Evolutionary conservation across 1,140 invertebrate species (phyloP).

Genomic region (Triops cancriformis): DNA sequence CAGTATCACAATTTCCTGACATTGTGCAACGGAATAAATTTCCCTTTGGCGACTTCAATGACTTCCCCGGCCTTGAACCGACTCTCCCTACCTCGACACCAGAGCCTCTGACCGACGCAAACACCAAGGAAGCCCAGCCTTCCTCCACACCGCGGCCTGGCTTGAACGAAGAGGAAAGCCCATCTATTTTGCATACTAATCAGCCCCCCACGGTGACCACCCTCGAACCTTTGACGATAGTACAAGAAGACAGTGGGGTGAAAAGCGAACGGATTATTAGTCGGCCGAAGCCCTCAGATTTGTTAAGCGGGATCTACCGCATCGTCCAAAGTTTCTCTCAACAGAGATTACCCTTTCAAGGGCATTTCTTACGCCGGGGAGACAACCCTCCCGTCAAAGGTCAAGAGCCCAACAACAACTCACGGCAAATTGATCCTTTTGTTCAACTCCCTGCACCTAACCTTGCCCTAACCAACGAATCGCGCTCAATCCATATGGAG

Average conservation of each 20-base stretch:
- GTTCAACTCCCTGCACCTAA: neutral
- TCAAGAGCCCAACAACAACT: neutral
- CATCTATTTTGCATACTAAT: neutral
- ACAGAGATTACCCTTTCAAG: neutral
- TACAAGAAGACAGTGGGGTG: neutral
- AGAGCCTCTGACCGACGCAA: neutral
- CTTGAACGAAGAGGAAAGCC: neutral
- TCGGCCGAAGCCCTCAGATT: neutral
- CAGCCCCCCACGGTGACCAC: neutral
- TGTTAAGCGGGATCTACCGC: neutral
- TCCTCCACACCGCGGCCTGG: neutral
- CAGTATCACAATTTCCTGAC: neutral
- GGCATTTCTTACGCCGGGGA: neutral
- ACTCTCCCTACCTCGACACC: neutral
- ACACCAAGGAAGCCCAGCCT: neutral
- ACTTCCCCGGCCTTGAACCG: neutral
- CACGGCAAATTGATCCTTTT: conserved; percentile 1
- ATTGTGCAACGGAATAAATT: neutral
- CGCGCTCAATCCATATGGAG: neutral
- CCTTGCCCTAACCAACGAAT: neutral
- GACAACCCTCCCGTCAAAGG: neutral
- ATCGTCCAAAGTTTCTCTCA: neutral
- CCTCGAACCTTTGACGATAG: neutral
- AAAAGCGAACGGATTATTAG: conserved; percentile 1
- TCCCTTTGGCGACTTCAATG: neutral